Evolutionary conservation across 2,888 invertebrate species (phyloP).

Genomic region (Parnassius mnemosyne): DNA sequence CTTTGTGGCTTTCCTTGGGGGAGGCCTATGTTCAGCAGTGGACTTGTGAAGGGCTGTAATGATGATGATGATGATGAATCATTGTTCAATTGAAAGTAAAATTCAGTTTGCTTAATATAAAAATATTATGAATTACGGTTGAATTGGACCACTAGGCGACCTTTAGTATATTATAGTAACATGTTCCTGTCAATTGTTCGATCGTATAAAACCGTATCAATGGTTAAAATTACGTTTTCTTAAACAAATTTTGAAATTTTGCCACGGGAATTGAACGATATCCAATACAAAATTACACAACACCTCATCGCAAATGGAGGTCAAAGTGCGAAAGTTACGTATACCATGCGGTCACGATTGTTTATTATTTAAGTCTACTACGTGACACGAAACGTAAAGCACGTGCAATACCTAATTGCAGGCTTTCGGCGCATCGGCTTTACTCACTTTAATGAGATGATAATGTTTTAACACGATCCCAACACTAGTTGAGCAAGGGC

Average conservation of each 20-base stretch:
- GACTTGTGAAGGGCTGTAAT: too few relatives aligned
- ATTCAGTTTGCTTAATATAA: too few relatives aligned
- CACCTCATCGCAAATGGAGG: conserved; percentile 46
- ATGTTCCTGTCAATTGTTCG: too few relatives aligned
- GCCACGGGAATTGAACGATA: conserved; percentile 3
- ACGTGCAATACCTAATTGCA: conserved; percentile 45
- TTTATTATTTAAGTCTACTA: conserved; percentile 42
- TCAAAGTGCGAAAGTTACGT: conserved; percentile 58
- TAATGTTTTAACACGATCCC: conserved; percentile 27
- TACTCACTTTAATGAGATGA: conserved; percentile 33
- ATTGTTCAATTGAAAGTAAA: too few relatives aligned
- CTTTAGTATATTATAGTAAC: too few relatives aligned
- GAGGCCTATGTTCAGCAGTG: too few relatives aligned
- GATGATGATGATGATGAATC: too few relatives aligned
- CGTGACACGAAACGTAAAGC: conserved; percentile 40
- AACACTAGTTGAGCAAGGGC: conserved; percentile 30
- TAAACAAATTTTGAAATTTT: not conserved
- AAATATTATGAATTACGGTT: too few relatives aligned
- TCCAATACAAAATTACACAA: conserved; percentile 43
- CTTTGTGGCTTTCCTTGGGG: too few relatives aligned
- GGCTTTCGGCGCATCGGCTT: conserved; percentile 42
- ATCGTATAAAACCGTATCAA: too few relatives aligned
- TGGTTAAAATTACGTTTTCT: too few relatives aligned
- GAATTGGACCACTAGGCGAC: too few relatives aligned
- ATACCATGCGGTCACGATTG: conserved; percentile 41